These are phyloP conservation scores for Agrilus cyanescens DNA, from an alignment of 2,888 invertebrate species.

Conservation along the genomic window DNA sequence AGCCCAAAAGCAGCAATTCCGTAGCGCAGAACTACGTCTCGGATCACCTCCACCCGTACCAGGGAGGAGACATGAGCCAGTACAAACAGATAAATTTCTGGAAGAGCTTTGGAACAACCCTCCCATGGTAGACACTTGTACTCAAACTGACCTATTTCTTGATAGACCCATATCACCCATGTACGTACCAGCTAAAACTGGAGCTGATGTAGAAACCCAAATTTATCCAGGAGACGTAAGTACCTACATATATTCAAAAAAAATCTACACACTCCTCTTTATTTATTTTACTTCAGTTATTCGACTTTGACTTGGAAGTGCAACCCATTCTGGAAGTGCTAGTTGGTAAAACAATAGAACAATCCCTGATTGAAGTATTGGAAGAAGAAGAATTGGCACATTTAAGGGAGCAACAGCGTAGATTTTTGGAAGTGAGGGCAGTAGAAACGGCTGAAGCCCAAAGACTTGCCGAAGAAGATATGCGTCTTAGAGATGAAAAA, in stretches of 20 bases:
- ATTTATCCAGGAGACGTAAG: constrained; percentile 80
- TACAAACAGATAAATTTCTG: constrained; percentile 83
- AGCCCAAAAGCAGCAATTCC: constrained; percentile 45
- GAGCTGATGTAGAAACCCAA: constrained; percentile 67
- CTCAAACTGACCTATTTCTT: constrained; percentile 71
- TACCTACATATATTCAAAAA: constrained; percentile 10
- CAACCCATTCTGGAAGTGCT: constrained; percentile 80
- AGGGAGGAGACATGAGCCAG: constrained; percentile 72
- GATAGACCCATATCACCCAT: constrained; percentile 72
- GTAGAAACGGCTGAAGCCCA: constrained; percentile 73
- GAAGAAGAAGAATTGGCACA: constrained; percentile 86
- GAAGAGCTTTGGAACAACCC: constrained; percentile 74
- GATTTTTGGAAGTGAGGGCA: constrained; percentile 59
- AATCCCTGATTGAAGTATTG: constrained; percentile 77
- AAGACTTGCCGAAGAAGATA: constrained; percentile 69
- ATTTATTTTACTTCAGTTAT: constrained; percentile 45
- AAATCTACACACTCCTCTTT: neutral
- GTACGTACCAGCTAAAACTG: constrained; percentile 68
- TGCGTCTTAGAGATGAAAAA: constrained; percentile 56
- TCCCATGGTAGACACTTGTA: constrained; percentile 62
- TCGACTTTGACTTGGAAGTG: constrained; percentile 87
- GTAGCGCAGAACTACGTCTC: constrained; percentile 39
- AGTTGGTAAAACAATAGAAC: constrained; percentile 81
- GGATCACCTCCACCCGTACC: constrained; percentile 68
- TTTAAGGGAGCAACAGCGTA: constrained; percentile 65